These are phyloP conservation scores for Adelges cooleyi DNA, from an alignment of 1,140 invertebrate genomes.

Conservation along the genomic window DNA sequence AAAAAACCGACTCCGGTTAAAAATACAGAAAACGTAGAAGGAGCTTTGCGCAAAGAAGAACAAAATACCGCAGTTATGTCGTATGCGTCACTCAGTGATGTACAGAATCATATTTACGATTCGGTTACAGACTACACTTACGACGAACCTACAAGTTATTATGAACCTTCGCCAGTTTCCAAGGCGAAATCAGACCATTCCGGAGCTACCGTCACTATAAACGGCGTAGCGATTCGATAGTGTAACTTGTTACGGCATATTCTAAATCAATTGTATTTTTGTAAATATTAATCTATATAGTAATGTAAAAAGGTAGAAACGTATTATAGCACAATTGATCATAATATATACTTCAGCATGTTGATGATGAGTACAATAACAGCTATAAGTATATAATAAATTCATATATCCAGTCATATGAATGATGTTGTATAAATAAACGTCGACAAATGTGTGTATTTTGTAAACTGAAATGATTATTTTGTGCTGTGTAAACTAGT, in stretches of 20 bases:
- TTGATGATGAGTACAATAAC: no score
- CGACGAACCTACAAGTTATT: conserved; percentile 53
- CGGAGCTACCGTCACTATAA: conserved; percentile 54
- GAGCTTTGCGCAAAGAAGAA: conserved; percentile 69
- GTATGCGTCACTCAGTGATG: conserved; percentile 60
- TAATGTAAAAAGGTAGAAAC: conserved; percentile 21
- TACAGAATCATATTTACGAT: conserved; percentile 53
- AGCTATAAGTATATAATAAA: no score
- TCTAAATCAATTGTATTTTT: background rate
- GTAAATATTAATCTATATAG: conserved; percentile 19
- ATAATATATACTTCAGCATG: no score
- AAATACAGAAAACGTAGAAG: conserved; percentile 75
- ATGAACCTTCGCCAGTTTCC: conserved; percentile 53
- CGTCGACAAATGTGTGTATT: no score
- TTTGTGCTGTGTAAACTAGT: conserved; percentile 4
- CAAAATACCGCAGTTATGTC: conserved; percentile 75
- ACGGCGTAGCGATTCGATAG: conserved; percentile 56
- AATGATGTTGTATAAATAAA: no score
- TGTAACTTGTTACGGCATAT: background rate
- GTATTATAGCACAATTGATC: background rate
- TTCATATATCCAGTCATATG: no score
- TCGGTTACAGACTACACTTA: conserved; percentile 59
- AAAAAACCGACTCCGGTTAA: conserved; percentile 72
- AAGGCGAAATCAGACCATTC: conserved; percentile 34
- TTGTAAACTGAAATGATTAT: no score